Evolutionary conservation across 2,797 vertebrate species (phyloP).

Genomic region (Sebastes goodei): DNA sequence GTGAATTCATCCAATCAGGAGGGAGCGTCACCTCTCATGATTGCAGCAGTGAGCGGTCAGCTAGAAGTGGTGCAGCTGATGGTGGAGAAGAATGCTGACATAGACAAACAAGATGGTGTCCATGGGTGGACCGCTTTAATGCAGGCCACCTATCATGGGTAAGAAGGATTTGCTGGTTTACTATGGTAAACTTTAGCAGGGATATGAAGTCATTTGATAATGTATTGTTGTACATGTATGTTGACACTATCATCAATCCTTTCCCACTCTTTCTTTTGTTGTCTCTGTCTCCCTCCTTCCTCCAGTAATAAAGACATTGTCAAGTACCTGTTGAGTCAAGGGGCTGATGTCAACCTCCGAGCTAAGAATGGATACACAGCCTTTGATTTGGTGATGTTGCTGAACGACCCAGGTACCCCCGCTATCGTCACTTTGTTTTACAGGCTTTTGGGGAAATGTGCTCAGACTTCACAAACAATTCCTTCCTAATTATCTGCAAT

Average conservation of each 20-base stretch:
- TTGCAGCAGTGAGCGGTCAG: slow-evolving; percentile 94
- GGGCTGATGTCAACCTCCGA: slow-evolving; percentile 92
- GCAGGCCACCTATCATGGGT: slow-evolving; percentile 99
- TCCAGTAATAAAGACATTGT: slow-evolving; percentile 95
- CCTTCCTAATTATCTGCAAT: neutral
- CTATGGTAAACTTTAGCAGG: neutral
- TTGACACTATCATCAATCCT: neutral
- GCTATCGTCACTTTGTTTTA: neutral
- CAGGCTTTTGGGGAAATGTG: neutral
- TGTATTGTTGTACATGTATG: neutral
- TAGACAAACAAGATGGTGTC: slow-evolving; percentile 92
- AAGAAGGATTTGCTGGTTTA: slow-evolving; percentile 2
- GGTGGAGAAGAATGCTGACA: slow-evolving; percentile 90
- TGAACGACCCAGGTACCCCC: slow-evolving; percentile 90
- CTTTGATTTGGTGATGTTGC: slow-evolving; percentile 96
- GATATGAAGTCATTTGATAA: neutral
- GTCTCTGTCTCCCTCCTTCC: neutral
- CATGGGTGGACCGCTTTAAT: slow-evolving; percentile 98
- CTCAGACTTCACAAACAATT: neutral
- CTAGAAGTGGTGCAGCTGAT: slow-evolving; percentile 94
- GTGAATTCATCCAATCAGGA: slow-evolving; percentile 94
- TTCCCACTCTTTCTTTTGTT: neutral
- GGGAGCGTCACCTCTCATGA: slow-evolving; percentile 95
- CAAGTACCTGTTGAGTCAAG: slow-evolving; percentile 93
- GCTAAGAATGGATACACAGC: slow-evolving; percentile 98